Evolutionary conservation across 2,797 vertebrate genomes (phyloP), one percentile per base, ranked within the genome.

Genomic region (Antennarius maculatus): DNA sequence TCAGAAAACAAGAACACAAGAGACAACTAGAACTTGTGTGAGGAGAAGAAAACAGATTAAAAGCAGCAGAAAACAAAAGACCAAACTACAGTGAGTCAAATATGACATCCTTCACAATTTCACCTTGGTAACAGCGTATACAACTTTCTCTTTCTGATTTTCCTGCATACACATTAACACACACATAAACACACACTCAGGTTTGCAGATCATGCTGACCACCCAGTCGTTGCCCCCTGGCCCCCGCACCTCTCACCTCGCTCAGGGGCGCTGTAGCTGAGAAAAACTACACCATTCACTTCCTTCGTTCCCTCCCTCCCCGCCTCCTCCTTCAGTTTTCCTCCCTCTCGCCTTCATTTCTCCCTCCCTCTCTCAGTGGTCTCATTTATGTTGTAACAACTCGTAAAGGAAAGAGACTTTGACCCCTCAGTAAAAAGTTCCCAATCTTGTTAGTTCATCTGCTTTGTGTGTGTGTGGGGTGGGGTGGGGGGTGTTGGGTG

Each of bases 391-490:
- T 93, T 87, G 89, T 89, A 92, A 93, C 92, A 92, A 91, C 90
- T 93, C 87, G 53, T 94, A 93, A 94, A 94, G 88, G 84, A 85
- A 89, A 74, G 86, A 89, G 91, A 94, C 93, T 94, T 94, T 94
- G 93, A 94, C 92, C 93, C 61, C 70, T 77, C 79, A 73, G 85
- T 84, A 76, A 86, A 86, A 83, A 65, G 79, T 81, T 87, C 81
- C 81, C 74, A 59, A 71, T 85, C 78, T 75, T 71, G 61, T 67
- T 68, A n/a, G 64, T 71, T 86, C 82, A 81, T 85, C 80, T 76
- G 76, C 66, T 55, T 62, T 53, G 69, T 66, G 67, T 66, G 23
- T 23, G 23, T 23, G 23, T 23, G 23, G 1, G 23, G 23, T 1
- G 23, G 23, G 23, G 23, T 1, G 70, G 63, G 69, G 72, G 74